Percentiles rank a stretch among this genome's conserved stretches.
phyloP scores from a whole-genome alignment of 2,888 invertebrate genomes.

The Dromius quadrimaculatus region DNA sequence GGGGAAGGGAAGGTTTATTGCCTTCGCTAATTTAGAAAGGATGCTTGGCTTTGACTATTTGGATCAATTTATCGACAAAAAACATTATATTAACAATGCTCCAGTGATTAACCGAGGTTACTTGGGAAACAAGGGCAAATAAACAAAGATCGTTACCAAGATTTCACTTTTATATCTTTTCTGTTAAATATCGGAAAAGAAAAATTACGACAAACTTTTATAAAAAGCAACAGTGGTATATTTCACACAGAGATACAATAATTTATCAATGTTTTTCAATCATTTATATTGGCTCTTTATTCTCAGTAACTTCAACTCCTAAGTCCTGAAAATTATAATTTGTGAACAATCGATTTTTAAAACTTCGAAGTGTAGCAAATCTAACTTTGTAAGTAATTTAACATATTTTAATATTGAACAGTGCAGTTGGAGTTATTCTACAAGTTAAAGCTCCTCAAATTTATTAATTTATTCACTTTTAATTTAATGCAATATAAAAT shows the following conservation, averaged over 20 bases:
- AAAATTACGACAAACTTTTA: conserved; percentile 20
- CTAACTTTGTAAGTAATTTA: conserved; percentile 4
- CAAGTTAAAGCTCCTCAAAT: background rate
- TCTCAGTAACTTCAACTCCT: too few species aligned
- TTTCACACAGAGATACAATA: conserved; percentile 16
- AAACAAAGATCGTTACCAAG: too few species aligned
- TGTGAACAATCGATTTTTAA: background rate
- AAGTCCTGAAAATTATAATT: too few species aligned
- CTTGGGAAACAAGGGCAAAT: too few species aligned
- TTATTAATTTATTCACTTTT: conserved; percentile 25
- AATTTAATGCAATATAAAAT: conserved; percentile 16
- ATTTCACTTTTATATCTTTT: conserved; percentile 16
- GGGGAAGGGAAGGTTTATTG: too few species aligned
- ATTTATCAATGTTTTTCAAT: background rate
- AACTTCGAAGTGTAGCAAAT: background rate
- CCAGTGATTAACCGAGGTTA: too few species aligned
- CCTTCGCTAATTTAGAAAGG: too few species aligned
- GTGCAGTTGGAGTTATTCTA: conserved; percentile 1
- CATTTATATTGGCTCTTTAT: background rate
- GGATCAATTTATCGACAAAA: too few species aligned
- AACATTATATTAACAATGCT: too few species aligned
- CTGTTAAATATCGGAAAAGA: conserved; percentile 15
- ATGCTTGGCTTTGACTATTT: too few species aligned
- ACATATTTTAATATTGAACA: conserved; percentile 20
- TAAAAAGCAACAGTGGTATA: conserved; percentile 18